These are phyloP conservation scores for Pachydiplax longipennis DNA, from an alignment of 2,888 invertebrate species.

Conservation along the genomic window DNA sequence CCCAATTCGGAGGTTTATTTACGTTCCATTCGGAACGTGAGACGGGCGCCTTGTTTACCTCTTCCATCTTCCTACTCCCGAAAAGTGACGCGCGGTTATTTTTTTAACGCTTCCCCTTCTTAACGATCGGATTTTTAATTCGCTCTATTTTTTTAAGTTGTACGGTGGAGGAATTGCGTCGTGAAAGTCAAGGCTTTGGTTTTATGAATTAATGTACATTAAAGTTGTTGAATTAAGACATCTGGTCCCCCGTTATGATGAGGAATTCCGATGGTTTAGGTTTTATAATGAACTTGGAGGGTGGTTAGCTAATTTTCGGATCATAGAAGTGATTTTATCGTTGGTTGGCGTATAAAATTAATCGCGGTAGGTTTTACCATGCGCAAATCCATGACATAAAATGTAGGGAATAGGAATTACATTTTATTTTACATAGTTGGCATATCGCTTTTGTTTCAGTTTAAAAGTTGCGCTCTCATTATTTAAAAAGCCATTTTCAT, in stretches of 20 bases:
- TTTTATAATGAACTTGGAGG: background rate
- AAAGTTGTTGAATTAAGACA: background rate
- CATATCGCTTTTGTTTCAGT: too few relatives aligned
- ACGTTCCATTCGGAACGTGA: background rate
- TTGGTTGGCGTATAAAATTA: too few relatives aligned
- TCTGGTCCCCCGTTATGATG: background rate
- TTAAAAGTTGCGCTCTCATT: too few relatives aligned
- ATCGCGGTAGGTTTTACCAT: too few relatives aligned
- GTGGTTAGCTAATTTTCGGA: background rate
- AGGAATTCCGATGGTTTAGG: too few relatives aligned
- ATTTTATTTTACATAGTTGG: too few relatives aligned
- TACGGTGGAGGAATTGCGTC: background rate
- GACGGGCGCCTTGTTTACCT: background rate
- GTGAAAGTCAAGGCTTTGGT: background rate
- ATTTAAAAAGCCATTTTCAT: too few relatives aligned
- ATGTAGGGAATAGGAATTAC: too few relatives aligned
- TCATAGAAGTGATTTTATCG: too few relatives aligned
- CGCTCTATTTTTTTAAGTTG: background rate
- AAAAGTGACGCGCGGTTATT: background rate
- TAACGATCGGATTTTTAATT: constrained; percentile 2
- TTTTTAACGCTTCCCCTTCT: background rate
- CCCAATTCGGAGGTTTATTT: background rate
- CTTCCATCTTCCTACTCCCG: background rate
- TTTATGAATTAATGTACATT: background rate
- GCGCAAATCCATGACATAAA: too few relatives aligned